These are phyloP conservation scores for Drosophila fungiperda DNA, from an alignment of 2,888 invertebrate genomes.

Conservation along the genomic window DNA sequence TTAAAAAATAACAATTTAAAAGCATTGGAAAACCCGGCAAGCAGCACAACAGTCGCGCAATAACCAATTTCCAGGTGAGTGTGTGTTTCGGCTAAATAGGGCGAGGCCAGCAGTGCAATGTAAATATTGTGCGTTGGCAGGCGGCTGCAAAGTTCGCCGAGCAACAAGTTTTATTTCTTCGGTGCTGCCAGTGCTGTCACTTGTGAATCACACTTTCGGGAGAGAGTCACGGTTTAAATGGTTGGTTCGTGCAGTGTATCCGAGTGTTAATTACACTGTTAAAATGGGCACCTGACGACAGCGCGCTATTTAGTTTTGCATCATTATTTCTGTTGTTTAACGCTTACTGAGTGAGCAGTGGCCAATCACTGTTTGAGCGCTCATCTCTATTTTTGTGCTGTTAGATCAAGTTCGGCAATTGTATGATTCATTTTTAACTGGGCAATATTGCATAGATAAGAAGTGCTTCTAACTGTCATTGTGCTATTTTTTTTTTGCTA, in stretches of 20 bases:
- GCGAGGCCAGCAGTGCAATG: constrained; percentile 42
- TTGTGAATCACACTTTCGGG: constrained; percentile 28
- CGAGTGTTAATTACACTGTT: background rate
- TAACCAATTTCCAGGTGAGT: constrained; percentile 56
- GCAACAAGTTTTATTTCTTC: constrained; percentile 64
- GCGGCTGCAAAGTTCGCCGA: constrained; percentile 40
- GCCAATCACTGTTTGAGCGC: constrained; percentile 25
- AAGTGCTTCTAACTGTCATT: constrained; percentile 42
- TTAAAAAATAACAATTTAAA: constrained; percentile 20
- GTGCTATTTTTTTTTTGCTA: constrained; percentile 13
- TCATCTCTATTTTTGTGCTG: constrained; percentile 43
- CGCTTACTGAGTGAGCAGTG: background rate
- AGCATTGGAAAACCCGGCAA: constrained; percentile 12
- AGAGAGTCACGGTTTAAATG: constrained; percentile 36
- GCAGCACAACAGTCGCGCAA: constrained; percentile 8
- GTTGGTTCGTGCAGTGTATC: background rate
- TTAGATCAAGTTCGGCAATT: constrained; percentile 35
- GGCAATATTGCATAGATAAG: constrained; percentile 68
- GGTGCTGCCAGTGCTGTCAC: constrained; percentile 50
- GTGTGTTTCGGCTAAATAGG: constrained; percentile 20
- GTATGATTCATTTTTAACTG: constrained; percentile 46
- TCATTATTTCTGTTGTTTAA: background rate
- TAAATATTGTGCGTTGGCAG: constrained; percentile 66
- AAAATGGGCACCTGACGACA: background rate
- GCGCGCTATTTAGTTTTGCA: background rate